These are phyloP conservation scores for Trogon surrucura DNA, from an alignment of 2,113 vertebrate species.

Conservation along the genomic window DNA sequence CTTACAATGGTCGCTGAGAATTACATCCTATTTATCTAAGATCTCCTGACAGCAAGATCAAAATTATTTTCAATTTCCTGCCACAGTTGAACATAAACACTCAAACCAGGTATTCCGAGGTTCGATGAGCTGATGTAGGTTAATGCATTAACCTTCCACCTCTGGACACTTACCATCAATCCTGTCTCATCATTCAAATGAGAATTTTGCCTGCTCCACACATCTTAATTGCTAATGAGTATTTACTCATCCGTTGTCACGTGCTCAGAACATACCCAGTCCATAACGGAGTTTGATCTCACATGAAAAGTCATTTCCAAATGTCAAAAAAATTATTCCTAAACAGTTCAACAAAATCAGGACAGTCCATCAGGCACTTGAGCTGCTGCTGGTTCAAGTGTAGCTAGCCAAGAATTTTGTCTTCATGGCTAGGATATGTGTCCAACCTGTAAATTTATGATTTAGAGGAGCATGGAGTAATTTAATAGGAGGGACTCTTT, in stretches of 20 bases:
- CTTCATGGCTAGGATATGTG: background rate
- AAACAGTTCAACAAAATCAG: background rate
- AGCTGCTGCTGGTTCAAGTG: background rate
- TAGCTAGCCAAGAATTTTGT: background rate
- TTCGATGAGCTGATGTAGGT: background rate
- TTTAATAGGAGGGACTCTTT: background rate
- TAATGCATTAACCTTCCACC: background rate
- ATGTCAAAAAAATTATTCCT: background rate
- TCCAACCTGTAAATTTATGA: background rate
- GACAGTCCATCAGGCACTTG: background rate
- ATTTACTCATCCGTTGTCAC: background rate
- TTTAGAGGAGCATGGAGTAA: background rate
- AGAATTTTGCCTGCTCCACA: background rate
- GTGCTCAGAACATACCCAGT: background rate
- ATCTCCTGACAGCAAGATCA: background rate
- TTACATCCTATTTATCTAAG: background rate
- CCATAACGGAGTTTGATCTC: background rate
- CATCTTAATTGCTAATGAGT: background rate
- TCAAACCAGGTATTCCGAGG: background rate
- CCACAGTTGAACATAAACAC: background rate
- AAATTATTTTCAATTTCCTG: background rate
- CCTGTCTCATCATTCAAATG: background rate
- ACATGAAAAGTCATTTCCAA: background rate
- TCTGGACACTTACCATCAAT: background rate
- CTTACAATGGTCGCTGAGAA: background rate